Conservation (phyloP, 2,113 vertebrate genomes). For the Circaetus gallicus region DNA sequence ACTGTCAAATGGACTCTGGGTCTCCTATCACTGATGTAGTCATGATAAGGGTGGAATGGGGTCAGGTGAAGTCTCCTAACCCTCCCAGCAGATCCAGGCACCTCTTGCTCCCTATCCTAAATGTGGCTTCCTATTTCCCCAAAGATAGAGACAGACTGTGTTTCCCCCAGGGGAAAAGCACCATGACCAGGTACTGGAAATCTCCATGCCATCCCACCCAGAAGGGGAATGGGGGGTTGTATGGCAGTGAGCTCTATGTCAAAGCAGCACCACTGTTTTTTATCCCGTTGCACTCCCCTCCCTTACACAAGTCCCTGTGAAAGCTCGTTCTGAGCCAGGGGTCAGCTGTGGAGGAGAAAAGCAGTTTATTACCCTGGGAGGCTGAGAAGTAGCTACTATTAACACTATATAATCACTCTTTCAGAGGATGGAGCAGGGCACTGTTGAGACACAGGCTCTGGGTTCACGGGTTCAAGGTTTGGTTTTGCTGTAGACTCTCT, state of each 20-base stretch:
- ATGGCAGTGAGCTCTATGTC: not conserved
- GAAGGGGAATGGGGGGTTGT: not conserved
- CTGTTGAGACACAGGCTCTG: not conserved
- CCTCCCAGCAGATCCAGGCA: not conserved
- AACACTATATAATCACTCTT: not conserved
- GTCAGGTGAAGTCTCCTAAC: not conserved
- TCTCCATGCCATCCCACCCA: not conserved
- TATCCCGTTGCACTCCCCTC: not conserved
- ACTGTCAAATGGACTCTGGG: not conserved
- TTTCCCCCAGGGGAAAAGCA: not conserved
- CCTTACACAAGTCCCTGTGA: not conserved
- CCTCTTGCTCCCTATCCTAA: not conserved
- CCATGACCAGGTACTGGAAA: rapidly evolving
- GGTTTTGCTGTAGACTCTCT: not conserved
- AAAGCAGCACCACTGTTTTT: not conserved
- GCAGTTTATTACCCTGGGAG: not conserved
- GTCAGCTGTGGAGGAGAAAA: not conserved
- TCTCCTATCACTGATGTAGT: not conserved
- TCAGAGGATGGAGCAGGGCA: not conserved
- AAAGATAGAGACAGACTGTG: not conserved
- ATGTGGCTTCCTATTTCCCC: not conserved
- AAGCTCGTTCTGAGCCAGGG: not conserved
- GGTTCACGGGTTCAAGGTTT: not conserved
- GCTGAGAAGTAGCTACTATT: not conserved
- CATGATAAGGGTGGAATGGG: not conserved